These are phyloP conservation scores for Cheilosia urbana DNA, from an alignment of 2,888 invertebrate genomes.

Conservation along the genomic window DNA sequence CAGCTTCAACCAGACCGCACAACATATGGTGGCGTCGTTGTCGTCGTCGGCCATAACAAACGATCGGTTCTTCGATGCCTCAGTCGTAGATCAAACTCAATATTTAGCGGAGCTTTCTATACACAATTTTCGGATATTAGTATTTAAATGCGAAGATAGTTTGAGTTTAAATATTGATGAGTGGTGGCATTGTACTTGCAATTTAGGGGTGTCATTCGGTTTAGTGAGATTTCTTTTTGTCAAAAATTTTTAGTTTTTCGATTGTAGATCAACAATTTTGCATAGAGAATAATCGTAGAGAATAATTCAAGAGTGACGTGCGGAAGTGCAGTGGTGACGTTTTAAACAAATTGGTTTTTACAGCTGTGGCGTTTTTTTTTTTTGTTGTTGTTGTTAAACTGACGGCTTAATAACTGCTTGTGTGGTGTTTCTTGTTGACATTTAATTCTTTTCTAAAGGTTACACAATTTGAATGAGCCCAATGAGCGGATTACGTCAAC, in stretches of 20 bases:
- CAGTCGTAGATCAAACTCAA: conserved; percentile 71
- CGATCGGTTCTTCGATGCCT: conserved; percentile 47
- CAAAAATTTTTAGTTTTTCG: background rate
- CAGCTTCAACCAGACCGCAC: conserved; percentile 5
- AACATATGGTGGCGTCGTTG: conserved; percentile 24
- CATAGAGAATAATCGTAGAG: conserved; percentile 14
- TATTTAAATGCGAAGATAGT: conserved; percentile 5
- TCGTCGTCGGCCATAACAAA: conserved; percentile 41
- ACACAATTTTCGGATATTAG: conserved; percentile 9
- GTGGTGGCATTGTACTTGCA: conserved; percentile 20
- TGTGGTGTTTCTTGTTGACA: conserved; percentile 33
- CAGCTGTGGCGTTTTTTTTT: background rate
- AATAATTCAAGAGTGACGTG: conserved; percentile 18
- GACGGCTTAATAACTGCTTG: conserved; percentile 19
- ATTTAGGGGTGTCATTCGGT: conserved; percentile 47
- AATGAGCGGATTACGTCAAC: conserved; percentile 83
- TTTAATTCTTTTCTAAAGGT: conserved; percentile 20
- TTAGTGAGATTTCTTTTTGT: background rate
- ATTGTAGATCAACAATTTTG: conserved; percentile 60
- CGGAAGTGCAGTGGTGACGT: conserved; percentile 44
- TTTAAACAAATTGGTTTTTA: conserved; percentile 11
- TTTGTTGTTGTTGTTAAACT: background rate
- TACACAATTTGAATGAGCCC: conserved; percentile 81
- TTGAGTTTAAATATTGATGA: conserved; percentile 30
- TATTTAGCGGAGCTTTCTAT: conserved; percentile 58